These are phyloP conservation scores for Andricus curvator DNA, from an alignment of 2,888 invertebrate genomes.

Conservation along the genomic window DNA sequence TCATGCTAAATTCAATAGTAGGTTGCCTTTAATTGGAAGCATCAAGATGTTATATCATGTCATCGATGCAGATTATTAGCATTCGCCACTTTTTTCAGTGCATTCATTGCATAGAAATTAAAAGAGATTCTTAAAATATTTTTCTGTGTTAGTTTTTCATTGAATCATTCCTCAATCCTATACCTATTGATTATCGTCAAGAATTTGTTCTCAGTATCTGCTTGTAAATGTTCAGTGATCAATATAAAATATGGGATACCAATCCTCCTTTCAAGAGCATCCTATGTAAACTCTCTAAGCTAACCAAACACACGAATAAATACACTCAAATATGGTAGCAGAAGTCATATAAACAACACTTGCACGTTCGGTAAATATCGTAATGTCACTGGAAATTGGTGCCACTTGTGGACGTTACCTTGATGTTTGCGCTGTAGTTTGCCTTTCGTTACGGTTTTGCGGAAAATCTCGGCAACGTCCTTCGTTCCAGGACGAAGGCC, in stretches of 20 bases:
- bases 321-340: neutral
- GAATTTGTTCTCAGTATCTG: neutral
- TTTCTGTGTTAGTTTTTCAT: neutral
- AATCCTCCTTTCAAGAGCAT: neutral
- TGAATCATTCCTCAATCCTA: neutral
- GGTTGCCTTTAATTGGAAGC: neutral
- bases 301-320: neutral
- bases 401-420: neutral
- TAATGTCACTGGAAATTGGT: neutral
- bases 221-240: too few relatives aligned
- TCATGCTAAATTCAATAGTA: neutral
- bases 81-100: neutral
- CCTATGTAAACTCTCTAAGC: neutral
- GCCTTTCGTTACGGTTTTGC: conserved; percentile 3
- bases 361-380: neutral
- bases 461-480: conserved; percentile 3
- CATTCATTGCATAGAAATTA: neutral
- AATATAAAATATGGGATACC: too few relatives aligned
- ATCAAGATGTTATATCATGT: neutral
- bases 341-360: neutral
- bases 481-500: conserved; percentile 52
- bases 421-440: neutral
- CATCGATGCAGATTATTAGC: neutral
- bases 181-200: neutral
- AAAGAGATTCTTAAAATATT: neutral